These are phyloP conservation scores for Salminus brasiliensis DNA, from an alignment of 2,113 vertebrate species.

Conservation along the genomic window DNA sequence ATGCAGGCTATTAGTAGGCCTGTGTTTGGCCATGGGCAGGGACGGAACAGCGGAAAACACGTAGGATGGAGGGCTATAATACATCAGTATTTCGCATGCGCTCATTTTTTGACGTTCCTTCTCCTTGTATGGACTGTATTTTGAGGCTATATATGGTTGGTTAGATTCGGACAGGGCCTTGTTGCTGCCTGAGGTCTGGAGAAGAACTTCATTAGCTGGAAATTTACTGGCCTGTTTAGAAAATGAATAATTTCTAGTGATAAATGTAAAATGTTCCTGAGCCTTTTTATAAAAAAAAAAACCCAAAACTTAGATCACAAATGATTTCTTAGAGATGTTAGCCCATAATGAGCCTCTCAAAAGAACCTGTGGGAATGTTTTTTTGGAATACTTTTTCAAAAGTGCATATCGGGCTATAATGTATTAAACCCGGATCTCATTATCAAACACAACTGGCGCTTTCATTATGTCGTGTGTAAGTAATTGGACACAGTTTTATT, in stretches of 20 bases:
- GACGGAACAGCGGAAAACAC: neutral
- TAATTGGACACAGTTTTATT: neutral
- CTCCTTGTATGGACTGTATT: neutral
- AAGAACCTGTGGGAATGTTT: neutral
- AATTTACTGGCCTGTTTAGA: neutral
- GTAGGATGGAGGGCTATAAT: neutral
- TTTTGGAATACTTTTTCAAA: neutral
- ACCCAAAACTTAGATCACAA: neutral
- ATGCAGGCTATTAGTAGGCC: slow-evolving; percentile 27
- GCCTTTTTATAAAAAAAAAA: too few species aligned
- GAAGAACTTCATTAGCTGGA: neutral
- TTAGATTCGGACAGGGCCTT: neutral
- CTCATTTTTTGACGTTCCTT: neutral
- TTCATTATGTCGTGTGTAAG: neutral
- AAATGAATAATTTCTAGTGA: neutral
- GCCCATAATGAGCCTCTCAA: neutral
- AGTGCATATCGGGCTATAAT: neutral
- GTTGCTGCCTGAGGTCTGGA: neutral
- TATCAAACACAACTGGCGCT: neutral
- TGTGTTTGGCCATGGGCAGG: neutral
- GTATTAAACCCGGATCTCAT: neutral
- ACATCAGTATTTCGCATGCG: neutral
- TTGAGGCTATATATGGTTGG: neutral
- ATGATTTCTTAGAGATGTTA: neutral
- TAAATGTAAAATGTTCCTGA: neutral